Percentiles rank a stretch among this genome's conserved stretches.
These are phyloP conservation scores for Girardinus metallicus DNA, from an alignment of 2,797 vertebrate genomes.

Conservation along the genomic window DNA sequence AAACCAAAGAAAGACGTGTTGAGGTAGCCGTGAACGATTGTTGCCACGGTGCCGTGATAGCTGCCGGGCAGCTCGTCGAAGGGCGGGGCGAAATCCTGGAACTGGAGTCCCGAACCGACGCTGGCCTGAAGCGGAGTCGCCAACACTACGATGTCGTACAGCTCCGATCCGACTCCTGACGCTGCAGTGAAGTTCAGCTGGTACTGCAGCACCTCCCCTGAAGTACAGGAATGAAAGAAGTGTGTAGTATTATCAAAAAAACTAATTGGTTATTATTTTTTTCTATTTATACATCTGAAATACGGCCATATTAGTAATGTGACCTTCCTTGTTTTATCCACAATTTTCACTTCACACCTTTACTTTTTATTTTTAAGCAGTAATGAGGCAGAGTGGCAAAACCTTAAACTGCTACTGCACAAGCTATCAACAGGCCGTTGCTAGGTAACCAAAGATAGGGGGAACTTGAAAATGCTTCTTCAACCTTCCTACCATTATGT, in stretches of 20 bases:
- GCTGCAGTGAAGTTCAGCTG: constrained; percentile 84
- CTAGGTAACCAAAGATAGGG: no score
- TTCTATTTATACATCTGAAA: no score
- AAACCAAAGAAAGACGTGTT: constrained; percentile 97
- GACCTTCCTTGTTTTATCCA: no score
- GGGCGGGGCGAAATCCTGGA: constrained; percentile 85
- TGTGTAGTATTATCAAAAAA: no score
- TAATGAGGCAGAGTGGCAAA: no score
- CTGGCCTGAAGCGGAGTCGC: constrained; percentile 87
- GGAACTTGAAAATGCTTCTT: no score
- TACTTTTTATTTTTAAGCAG: no score
- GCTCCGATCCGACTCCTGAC: constrained; percentile 75
- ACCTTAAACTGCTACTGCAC: no score
- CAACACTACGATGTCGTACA: constrained; percentile 93
- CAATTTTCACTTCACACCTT: no score
- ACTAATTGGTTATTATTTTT: no score
- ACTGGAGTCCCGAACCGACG: constrained; percentile 83
- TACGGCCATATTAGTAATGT: no score
- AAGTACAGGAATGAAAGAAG: neutral
- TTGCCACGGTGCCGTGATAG: constrained; percentile 90
- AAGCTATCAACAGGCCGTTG: no score
- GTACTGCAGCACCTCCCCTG: constrained; percentile 88
- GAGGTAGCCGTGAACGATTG: constrained; percentile 95
- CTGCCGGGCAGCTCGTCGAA: constrained; percentile 78
- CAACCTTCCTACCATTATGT: neutral